Conservation (phyloP, 2,888 invertebrate species). For the Perizoma affinitatum region DNA sequence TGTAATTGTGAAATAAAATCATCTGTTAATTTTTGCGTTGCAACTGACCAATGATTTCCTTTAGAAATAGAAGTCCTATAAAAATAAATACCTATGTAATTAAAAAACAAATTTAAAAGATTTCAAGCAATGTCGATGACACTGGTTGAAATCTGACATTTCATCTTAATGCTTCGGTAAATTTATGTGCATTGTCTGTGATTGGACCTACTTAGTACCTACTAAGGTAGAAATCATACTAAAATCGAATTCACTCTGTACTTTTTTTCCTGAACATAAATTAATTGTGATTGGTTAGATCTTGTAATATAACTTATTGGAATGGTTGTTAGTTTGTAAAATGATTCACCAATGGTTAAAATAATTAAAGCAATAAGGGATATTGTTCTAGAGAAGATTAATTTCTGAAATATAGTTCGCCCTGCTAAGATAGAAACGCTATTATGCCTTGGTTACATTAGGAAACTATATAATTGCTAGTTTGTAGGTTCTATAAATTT, state of each 20-base stretch:
- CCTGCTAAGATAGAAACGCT: not conserved
- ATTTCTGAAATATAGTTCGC: not conserved
- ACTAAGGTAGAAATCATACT: too few species aligned
- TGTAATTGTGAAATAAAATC: conserved; percentile 33
- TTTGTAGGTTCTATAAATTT: not conserved
- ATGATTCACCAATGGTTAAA: conserved; percentile 1
- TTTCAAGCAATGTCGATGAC: too few species aligned
- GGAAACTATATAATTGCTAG: conserved; percentile 3
- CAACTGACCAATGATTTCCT: conserved; percentile 1
- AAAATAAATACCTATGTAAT: too few species aligned
- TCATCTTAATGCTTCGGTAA: too few species aligned
- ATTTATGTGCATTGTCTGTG: too few species aligned
- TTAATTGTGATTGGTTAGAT: conserved; percentile 46
- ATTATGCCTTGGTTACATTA: conserved; percentile 13
- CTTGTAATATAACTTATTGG: conserved; percentile 35
- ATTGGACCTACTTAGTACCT: too few species aligned
- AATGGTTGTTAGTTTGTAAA: conserved; percentile 14
- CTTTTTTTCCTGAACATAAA: conserved; percentile 25
- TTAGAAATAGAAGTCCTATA: conserved; percentile 2
- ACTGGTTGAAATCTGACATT: too few species aligned
- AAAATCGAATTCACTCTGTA: conserved; percentile 1
- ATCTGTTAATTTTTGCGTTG: not conserved
- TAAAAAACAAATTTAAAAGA: too few species aligned
- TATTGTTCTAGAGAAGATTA: conserved; percentile 1
- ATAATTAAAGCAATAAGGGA: not conserved